phyloP scores from a whole-genome alignment of 92 coral and sea anemone genomes.

The Isaurus tuberculatus region DNA sequence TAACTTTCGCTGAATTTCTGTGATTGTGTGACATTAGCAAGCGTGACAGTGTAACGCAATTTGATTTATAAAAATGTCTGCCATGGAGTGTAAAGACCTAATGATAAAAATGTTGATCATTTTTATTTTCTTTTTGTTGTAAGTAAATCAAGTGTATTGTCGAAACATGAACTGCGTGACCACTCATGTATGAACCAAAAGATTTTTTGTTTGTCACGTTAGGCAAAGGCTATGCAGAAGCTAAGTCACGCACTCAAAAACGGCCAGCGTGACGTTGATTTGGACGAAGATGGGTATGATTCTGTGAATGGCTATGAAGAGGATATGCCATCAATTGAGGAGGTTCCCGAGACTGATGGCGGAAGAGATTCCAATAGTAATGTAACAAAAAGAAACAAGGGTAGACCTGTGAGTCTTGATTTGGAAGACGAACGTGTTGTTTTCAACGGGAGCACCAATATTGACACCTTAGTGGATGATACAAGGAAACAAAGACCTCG shows the following conservation, averaged over 20 bases:
- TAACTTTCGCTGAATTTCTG: background rate
- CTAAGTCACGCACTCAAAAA: constrained; percentile 23
- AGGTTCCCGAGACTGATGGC: constrained; percentile 25
- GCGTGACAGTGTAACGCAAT: background rate
- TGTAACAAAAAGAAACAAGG: constrained; percentile 23
- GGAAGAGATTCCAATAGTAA: constrained; percentile 33
- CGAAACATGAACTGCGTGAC: background rate
- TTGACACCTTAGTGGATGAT: constrained; percentile 9
- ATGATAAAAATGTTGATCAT: background rate
- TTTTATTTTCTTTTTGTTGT: background rate
- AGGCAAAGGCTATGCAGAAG: constrained; percentile 45
- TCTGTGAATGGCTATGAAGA: constrained; percentile 26
- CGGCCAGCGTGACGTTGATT: background rate
- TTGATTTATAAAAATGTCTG: background rate
- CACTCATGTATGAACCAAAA: background rate
- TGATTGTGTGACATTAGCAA: background rate
- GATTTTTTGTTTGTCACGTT: background rate
- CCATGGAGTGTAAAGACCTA: background rate
- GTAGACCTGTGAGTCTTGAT: constrained; percentile 18
- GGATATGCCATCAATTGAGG: constrained; percentile 23
- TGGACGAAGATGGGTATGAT: background rate
- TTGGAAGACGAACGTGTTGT: background rate
- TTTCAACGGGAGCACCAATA: background rate
- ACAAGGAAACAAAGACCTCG: constrained; percentile 8
- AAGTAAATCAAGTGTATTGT: background rate